Conservation (phyloP, 2,888 invertebrate genomes). For the Automeris io region DNA sequence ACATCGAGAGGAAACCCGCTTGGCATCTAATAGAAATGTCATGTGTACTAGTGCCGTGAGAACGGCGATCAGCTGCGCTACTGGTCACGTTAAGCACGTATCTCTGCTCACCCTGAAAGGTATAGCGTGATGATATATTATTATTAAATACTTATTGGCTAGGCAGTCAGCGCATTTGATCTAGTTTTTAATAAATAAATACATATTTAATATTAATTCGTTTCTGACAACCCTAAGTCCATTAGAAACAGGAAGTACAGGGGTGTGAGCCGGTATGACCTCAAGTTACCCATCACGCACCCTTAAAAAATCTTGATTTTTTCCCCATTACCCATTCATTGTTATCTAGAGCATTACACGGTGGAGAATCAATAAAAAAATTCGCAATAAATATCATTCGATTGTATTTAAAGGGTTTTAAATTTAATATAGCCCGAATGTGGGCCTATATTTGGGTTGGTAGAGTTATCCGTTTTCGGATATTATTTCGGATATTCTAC, state of each 20-base stretch:
- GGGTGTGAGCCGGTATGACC: conserved; percentile 73
- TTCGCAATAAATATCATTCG: conserved; percentile 73
- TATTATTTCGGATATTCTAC: too few relatives aligned
- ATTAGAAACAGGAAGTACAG: conserved; percentile 64
- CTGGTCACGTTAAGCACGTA: too few relatives aligned
- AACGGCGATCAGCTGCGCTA: too few relatives aligned
- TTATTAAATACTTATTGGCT: too few relatives aligned
- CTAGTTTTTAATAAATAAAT: too few relatives aligned
- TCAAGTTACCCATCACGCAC: conserved; percentile 71
- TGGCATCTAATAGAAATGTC: too few relatives aligned
- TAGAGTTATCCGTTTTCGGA: conserved; percentile 1
- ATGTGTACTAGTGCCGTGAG: too few relatives aligned
- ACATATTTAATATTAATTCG: neutral
- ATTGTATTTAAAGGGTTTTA: conserved; percentile 73
- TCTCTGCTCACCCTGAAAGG: too few relatives aligned
- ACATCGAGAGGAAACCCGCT: too few relatives aligned
- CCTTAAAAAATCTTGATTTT: conserved; percentile 40
- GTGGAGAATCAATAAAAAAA: conserved; percentile 53
- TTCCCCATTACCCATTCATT: conserved; percentile 30
- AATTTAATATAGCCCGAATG: conserved; percentile 67
- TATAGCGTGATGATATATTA: too few relatives aligned
- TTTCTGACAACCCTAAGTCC: conserved; percentile 43
- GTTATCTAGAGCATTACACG: conserved; percentile 67
- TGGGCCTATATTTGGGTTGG: conserved; percentile 60
- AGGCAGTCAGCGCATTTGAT: too few relatives aligned